Base-by-base conservation (phyloP, 2,113 vertebrate genomes). In the Oncorhynchus gorbuscha region DNA sequence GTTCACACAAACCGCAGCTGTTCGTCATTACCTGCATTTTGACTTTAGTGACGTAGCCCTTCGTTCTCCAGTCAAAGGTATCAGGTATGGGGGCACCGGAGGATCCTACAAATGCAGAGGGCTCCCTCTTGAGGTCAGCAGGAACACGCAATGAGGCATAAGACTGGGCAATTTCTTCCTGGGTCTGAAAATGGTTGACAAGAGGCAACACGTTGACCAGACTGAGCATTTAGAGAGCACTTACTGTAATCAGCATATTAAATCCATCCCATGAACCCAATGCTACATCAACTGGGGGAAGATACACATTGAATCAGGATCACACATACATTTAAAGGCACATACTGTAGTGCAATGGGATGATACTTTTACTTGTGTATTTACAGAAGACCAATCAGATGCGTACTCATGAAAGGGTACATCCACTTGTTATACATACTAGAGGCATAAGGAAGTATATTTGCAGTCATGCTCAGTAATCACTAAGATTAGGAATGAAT, bases 41-140 rank as follows among this genome's bases (percentile, higher is more conserved):
- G 66, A 97, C 96, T 0, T 76, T 58, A 0, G 95, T 96, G 67
- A 98, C 96, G 0, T 84, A 95, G 0, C 94, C 94, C 22, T 92
- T 90, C 5, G 93, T 78, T 82, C 95, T 90, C 97, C 96, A 97
- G 89, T 97, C 96, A 80, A 97, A 0, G 0, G 80, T 77, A 49
- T 93, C 94, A 0, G 96, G 96, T 13, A 90, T 0, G 0, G 28
- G 5, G 0, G 58, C 18, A 1, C 76, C 77, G 0, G 89, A n/a
- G 0, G 68, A 13, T 0, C 81, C 66, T 4, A 0, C 82, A 55
- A 80, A 85, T 0, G 58, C 22, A 0, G 76, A 69, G 1, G 74
- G 80, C 22, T 26, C 79, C 76, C 76, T 79, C 1, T 77, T 86
- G 32, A 86, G 18, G 0, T 80, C 79, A 1, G 77, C 71, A 28